Evolutionary conservation across 2,888 invertebrate genomes (phyloP), one percentile per base, ranked within the genome.

Genomic region (Strigamia crassipes): DNA sequence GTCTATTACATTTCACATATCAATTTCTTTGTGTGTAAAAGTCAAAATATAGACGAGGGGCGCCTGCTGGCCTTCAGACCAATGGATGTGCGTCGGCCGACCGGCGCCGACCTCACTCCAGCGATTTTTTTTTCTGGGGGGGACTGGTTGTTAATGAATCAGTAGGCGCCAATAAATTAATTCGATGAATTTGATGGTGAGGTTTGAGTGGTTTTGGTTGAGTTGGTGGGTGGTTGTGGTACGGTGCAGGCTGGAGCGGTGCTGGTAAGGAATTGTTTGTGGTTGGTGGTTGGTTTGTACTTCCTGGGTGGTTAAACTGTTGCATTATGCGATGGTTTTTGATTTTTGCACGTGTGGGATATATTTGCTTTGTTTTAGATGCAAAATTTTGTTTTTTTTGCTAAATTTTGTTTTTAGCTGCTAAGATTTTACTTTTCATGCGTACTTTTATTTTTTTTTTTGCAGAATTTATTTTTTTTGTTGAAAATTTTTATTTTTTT

Each of bases 21-120:
- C 61, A 61, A 61, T 61, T 61, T 5, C 61, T 61, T 61, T 61
- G 61, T 61, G 61, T 61, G n/a, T 61, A 61, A 61, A 61, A 61
- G 61, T 61, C 18, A 61, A 61, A 61, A 61, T 61, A 61, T 61
- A 61, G 61, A 61, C 61, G 61, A 61, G 21, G 21, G 61, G 61
- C 61, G 61, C 61, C 61, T 61, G 21, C 21, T 61, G 61, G 61
- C 61, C 61, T 61, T 61, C 61, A 61, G 61, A 61, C 61, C 61
- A 61, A 61, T 21, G 61, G 61, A 61, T 61, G 61, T 21, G 18
- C 61, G 61, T 61, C 61, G 61, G 61, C 61, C 61, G 61, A 61
- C 61, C 18, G 61, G 61, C 61, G 61, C 61, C 61, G 21, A 61
- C 61, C 61, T 61, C 61, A 61, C 61, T 61, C 18, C 10, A 61